Conservation (phyloP, 2,113 vertebrate species). For the Triplophysa tibetana region DNA sequence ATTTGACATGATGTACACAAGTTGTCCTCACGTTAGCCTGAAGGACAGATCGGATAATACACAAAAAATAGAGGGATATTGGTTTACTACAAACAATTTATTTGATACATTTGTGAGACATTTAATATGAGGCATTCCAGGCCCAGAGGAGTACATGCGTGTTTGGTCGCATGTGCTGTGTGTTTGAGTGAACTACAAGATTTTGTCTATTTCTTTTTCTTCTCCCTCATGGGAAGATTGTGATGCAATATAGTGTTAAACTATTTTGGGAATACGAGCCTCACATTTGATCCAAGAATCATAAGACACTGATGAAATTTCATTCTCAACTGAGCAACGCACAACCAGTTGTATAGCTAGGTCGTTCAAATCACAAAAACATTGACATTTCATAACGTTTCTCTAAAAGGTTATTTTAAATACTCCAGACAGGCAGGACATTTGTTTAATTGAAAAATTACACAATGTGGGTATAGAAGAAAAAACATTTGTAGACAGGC, state of each 20-base stretch:
- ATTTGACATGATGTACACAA: slow-evolving; percentile 12
- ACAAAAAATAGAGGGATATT: neutral
- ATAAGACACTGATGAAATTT: slow-evolving; percentile 34
- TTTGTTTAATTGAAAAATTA: neutral
- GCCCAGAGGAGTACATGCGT: neutral
- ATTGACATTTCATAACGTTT: neutral
- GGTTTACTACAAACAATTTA: neutral
- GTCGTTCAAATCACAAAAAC: neutral
- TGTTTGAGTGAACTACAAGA: slow-evolving; percentile 8
- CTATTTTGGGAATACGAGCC: slow-evolving; percentile 16
- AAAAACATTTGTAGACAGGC: neutral
- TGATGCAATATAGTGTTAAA: slow-evolving; percentile 23
- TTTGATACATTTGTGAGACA: neutral
- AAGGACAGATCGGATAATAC: neutral
- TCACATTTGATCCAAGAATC: slow-evolving; percentile 3
- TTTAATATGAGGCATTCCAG: neutral
- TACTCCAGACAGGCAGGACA: neutral
- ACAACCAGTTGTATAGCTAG: neutral
- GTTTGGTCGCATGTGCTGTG: neutral
- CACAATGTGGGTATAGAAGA: neutral
- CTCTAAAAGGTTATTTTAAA: neutral
- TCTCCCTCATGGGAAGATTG: slow-evolving; percentile 2
- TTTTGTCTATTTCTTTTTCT: slow-evolving; percentile 10
- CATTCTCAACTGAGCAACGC: slow-evolving; percentile 20
- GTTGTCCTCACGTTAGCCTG: slow-evolving; percentile 29